phyloP scores from a whole-genome alignment of 1,140 invertebrate genomes.

The Drosophila suzukii region DNA sequence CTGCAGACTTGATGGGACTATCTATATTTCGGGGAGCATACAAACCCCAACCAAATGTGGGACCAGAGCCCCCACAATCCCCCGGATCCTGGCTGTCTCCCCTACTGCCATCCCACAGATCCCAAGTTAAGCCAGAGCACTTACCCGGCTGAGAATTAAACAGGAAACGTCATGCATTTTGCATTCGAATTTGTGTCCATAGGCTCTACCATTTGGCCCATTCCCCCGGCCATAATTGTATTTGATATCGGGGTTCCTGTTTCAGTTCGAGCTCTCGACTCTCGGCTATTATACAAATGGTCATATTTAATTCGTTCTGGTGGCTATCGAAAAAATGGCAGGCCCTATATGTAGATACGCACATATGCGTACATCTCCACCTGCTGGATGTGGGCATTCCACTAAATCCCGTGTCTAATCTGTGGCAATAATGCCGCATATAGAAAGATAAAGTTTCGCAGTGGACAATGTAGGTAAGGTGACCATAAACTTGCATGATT shows the following conservation, averaged over 20 bases:
- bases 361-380: slow-evolving; percentile 26
- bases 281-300: slow-evolving; percentile 78
- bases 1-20: slow-evolving; percentile 12
- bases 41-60: neutral
- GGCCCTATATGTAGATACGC: slow-evolving; percentile 30
- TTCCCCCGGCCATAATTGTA: slow-evolving; percentile 32
- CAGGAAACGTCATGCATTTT: slow-evolving; percentile 77
- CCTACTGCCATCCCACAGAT: slow-evolving; percentile 17
- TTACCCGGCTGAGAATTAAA: slow-evolving; percentile 75
- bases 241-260: slow-evolving; percentile 22
- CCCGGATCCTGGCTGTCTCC: neutral
- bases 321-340: slow-evolving; percentile 70
- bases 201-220: neutral
- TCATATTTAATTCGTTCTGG: slow-evolving; percentile 83
- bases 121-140: slow-evolving; percentile 58
- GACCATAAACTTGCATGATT: slow-evolving; percentile 83
- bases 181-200: slow-evolving; percentile 58
- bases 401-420: slow-evolving; percentile 82
- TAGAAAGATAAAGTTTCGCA: slow-evolving; percentile 80
- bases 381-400: slow-evolving; percentile 28
- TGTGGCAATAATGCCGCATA: slow-evolving; percentile 82
- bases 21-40: neutral
- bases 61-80: slow-evolving; percentile 5
- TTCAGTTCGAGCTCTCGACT: slow-evolving; percentile 23
- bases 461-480: slow-evolving; percentile 71